Percentiles rank a stretch among this genome's conserved stretches.
phyloP scores from a whole-genome alignment of 2,113 vertebrate genomes.

The Nettapus auritus region DNA sequence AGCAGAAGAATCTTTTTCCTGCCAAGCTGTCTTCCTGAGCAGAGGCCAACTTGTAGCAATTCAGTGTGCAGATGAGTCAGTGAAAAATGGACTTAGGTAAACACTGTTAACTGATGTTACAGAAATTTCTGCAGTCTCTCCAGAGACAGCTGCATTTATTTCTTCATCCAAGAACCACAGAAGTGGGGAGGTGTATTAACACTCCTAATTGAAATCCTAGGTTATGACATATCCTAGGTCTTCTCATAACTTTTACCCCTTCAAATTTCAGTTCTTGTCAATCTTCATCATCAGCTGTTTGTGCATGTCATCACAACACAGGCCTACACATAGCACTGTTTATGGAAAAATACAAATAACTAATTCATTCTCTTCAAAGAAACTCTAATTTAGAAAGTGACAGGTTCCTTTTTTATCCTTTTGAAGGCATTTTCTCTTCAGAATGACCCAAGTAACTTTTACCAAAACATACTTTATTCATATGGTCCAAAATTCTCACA shows the following conservation, averaged over 20 bases:
- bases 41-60: conserved; percentile 14
- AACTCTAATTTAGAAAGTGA: neutral
- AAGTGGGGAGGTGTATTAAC: neutral
- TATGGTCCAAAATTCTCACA: neutral
- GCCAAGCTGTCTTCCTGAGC: conserved; percentile 19
- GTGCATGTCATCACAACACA: too few species aligned
- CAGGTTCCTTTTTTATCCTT: neutral
- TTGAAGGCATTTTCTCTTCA: neutral
- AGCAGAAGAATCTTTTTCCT: neutral
- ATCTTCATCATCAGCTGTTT: neutral
- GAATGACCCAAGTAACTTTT: neutral
- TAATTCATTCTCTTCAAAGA: neutral
- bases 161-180: neutral
- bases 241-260: neutral
- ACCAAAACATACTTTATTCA: neutral
- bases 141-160: neutral
- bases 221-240: neutral
- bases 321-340: neutral
- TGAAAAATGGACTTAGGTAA: neutral
- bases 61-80: conserved; percentile 7
- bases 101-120: neutral
- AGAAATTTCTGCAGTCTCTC: neutral
- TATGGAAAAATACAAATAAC: neutral
- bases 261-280: neutral
- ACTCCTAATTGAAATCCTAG: neutral